Percentiles rank a stretch among this genome's conserved stretches.
Evolutionary conservation across 2,888 invertebrate species (phyloP).

Genomic region (Linyphia triangularis): DNA sequence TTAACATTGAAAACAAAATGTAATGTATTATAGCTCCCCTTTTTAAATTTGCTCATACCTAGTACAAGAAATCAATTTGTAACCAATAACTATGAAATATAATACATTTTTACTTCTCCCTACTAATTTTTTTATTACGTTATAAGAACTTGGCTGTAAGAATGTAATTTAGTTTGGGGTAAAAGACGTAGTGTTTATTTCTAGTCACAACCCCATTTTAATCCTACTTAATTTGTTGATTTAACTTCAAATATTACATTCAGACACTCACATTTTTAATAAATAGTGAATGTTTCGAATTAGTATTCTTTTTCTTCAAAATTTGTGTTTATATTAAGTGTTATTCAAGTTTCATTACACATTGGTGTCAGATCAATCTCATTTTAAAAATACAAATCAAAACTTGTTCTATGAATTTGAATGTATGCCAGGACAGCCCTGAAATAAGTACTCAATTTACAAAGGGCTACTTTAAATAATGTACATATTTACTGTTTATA

Average conservation of each 20-base stretch:
- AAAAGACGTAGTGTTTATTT: constrained; percentile 10
- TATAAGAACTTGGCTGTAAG: constrained; percentile 10
- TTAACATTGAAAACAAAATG: too few species aligned
- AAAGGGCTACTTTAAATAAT: constrained; percentile 47
- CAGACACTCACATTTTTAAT: background rate
- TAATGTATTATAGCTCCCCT: too few species aligned
- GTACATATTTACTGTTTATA: constrained; percentile 75
- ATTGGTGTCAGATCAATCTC: background rate
- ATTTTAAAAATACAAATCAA: constrained; percentile 16
- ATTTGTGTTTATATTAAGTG: too few species aligned
- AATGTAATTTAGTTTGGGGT: background rate
- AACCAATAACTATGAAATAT: too few species aligned
- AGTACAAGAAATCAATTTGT: too few species aligned
- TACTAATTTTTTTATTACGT: too few species aligned
- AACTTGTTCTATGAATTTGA: constrained; percentile 28
- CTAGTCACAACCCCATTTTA: constrained; percentile 41
- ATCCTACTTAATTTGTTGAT: background rate
- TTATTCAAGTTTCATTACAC: background rate
- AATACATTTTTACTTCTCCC: too few species aligned
- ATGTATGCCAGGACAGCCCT: constrained; percentile 25
- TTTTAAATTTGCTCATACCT: too few species aligned
- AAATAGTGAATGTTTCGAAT: background rate
- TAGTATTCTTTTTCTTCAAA: background rate
- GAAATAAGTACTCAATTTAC: constrained; percentile 38
- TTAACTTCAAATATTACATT: background rate